Conservation (phyloP, 2,797 vertebrate genomes). For the Spinus olivaceus region DNA sequence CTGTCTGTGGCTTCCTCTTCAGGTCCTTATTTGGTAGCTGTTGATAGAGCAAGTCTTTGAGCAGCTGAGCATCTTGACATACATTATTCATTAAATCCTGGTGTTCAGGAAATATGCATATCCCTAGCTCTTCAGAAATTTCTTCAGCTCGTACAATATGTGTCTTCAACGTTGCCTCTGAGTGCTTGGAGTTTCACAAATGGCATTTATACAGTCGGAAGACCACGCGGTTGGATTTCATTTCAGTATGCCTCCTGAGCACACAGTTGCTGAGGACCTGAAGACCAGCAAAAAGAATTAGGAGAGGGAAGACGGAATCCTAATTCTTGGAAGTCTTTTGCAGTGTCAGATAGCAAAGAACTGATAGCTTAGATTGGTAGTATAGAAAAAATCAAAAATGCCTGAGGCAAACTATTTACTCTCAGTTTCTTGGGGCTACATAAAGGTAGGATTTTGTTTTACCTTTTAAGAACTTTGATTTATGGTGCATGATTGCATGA, state of each 20-base stretch:
- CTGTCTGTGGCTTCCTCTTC: conserved; percentile 79
- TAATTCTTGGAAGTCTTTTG: conserved; percentile 50
- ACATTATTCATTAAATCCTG: conserved; percentile 85
- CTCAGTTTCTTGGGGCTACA: conserved; percentile 98
- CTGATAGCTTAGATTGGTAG: conserved; percentile 38
- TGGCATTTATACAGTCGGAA: conserved; percentile 68
- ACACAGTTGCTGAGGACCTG: conserved; percentile 59
- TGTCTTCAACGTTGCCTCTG: conserved; percentile 60
- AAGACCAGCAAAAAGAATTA: conserved; percentile 42
- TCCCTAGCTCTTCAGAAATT: conserved; percentile 70
- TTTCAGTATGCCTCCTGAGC: conserved; percentile 59
- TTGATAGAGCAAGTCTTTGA: conserved; percentile 79
- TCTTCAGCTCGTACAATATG: conserved; percentile 59
- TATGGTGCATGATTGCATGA: conserved; percentile 38
- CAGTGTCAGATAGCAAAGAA: conserved; percentile 52
- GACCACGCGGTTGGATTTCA: conserved; percentile 62
- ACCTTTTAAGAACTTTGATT: conserved; percentile 33
- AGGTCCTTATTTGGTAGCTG: conserved; percentile 87
- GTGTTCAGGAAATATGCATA: conserved; percentile 79
- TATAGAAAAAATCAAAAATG: conserved; percentile 83
- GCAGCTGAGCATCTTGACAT: conserved; percentile 81
- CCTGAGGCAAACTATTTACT: conserved; percentile 96
- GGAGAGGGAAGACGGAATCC: neutral
- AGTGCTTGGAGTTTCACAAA: conserved; percentile 74
- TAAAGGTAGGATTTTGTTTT: conserved; percentile 89